Conservation (phyloP, 2,888 invertebrate species). For the Automeris io region DNA sequence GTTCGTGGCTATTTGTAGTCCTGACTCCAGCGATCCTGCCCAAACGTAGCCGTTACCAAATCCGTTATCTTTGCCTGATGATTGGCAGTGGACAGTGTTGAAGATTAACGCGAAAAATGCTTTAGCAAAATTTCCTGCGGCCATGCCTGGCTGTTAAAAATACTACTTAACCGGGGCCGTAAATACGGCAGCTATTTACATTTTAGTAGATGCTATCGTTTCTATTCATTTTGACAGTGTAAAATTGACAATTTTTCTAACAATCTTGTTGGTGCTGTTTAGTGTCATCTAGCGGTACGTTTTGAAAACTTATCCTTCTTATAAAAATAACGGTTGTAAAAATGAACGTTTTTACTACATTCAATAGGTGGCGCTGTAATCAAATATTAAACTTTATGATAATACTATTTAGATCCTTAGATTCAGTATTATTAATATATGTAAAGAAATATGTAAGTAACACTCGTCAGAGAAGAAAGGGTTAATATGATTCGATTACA, state of each 20-base stretch:
- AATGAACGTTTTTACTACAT: too few relatives aligned
- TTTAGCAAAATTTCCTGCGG: slow-evolving; percentile 41
- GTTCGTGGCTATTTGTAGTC: slow-evolving; percentile 50
- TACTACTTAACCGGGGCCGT: slow-evolving; percentile 12
- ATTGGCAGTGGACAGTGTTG: slow-evolving; percentile 40
- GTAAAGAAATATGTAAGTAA: too few relatives aligned
- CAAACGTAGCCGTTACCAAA: slow-evolving; percentile 63
- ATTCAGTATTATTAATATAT: too few relatives aligned
- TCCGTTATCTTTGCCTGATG: slow-evolving; percentile 50
- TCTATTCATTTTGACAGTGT: slow-evolving; percentile 27
- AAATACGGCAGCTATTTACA: slow-evolving; percentile 28
- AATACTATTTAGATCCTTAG: too few relatives aligned
- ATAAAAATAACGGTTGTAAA: too few relatives aligned
- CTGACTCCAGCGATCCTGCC: slow-evolving; percentile 65
- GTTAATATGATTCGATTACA: too few relatives aligned
- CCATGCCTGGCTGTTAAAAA: slow-evolving; percentile 30
- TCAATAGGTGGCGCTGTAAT: too few relatives aligned
- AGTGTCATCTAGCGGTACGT: slow-evolving; percentile 19
- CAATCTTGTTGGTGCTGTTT: not conserved
- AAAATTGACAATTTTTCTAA: slow-evolving; percentile 22
- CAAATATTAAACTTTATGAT: too few relatives aligned
- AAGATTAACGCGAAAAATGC: slow-evolving; percentile 41
- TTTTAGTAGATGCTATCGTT: slow-evolving; percentile 30
- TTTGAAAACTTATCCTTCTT: slow-evolving; percentile 8
- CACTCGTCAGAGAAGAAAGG: too few relatives aligned